These are phyloP conservation scores for Drosophila emarginata DNA, from an alignment of 2,888 invertebrate species.

Conservation along the genomic window DNA sequence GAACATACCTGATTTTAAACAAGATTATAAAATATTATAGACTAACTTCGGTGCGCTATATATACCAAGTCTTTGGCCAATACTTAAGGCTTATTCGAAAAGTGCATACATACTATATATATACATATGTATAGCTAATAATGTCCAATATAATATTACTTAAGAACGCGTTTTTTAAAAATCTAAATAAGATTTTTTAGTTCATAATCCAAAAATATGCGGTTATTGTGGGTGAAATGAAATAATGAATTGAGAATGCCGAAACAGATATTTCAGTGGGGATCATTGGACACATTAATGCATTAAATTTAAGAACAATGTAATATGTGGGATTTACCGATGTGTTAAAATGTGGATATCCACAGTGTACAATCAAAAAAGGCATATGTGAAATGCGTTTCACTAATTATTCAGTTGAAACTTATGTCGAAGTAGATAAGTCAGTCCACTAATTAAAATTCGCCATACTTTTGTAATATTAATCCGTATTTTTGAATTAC, in stretches of 20 bases:
- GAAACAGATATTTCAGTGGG: background rate
- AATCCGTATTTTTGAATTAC: background rate
- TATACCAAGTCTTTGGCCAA: conserved; percentile 5
- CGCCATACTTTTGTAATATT: background rate
- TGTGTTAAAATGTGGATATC: conserved; percentile 2
- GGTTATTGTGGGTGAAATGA: background rate
- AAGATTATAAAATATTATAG: background rate
- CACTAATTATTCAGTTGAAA: background rate
- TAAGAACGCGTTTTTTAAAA: background rate
- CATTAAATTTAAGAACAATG: background rate
- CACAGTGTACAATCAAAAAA: conserved; percentile 8
- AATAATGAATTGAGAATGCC: background rate
- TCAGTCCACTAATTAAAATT: background rate
- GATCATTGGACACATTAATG: background rate
- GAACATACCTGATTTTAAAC: background rate
- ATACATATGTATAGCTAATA: background rate
- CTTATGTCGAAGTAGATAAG: background rate
- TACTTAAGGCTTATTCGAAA: background rate
- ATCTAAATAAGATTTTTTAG: too few relatives aligned
- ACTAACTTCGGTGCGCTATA: background rate
- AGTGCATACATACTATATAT: background rate
- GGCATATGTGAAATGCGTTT: background rate
- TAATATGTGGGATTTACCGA: background rate
- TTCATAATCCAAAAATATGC: too few relatives aligned
- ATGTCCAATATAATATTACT: conserved; percentile 2